Evolutionary conservation across 2,888 invertebrate species (phyloP).

Genomic region (Idaea aversata): DNA sequence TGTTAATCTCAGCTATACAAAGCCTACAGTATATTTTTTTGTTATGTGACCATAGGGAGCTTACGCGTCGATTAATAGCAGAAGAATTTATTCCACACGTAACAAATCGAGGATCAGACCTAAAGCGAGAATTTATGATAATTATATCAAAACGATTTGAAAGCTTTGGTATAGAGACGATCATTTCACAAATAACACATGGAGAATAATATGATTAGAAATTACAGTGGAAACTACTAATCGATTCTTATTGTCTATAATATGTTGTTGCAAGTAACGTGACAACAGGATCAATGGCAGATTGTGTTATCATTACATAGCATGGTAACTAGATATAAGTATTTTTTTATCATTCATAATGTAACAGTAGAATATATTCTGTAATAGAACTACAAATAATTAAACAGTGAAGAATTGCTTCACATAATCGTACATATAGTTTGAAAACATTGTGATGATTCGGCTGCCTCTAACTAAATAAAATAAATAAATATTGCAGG

Average conservation of each 20-base stretch:
- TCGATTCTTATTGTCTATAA: not conserved
- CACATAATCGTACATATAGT: not conserved
- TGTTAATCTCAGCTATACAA: conserved; percentile 40
- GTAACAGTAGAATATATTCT: not conserved
- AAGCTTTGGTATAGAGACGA: not conserved
- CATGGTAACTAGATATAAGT: conserved; percentile 6
- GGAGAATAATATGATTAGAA: not conserved
- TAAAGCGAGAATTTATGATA: not conserved
- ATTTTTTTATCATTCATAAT: not conserved
- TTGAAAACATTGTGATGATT: too few relatives aligned
- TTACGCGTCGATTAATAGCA: conserved; percentile 14
- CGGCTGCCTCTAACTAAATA: too few relatives aligned
- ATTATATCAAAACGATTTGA: conserved; percentile 4
- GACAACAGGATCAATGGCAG: conserved; percentile 35
- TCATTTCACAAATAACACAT: not conserved
- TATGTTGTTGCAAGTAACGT: not conserved
- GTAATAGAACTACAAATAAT: not conserved
- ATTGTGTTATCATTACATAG: conserved; percentile 27
- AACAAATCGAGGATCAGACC: conserved; percentile 4
- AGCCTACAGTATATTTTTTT: conserved; percentile 30
- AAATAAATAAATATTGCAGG: too few relatives aligned
- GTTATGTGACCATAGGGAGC: conserved; percentile 17
- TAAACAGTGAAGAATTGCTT: not conserved
- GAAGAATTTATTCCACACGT: conserved; percentile 10
- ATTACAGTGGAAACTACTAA: not conserved